Conservation (phyloP, 2,888 invertebrate species). For the Eumerus sabulonum region DNA sequence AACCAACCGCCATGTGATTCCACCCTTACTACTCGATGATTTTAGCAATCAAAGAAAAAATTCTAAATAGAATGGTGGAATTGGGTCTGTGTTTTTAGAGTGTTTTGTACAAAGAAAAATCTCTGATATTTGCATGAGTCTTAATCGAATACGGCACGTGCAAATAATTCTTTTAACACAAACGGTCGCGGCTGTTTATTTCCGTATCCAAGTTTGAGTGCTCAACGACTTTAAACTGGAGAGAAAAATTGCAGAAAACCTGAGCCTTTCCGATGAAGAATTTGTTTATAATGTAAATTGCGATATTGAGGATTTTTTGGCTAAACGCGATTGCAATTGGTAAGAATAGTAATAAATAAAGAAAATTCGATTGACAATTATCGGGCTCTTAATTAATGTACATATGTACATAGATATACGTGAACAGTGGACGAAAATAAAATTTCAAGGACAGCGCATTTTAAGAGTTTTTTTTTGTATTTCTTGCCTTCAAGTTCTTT, state of each 20-base stretch:
- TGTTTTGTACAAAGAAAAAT: constrained; percentile 32
- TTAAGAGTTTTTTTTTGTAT: constrained; percentile 37
- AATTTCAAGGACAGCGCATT: constrained; percentile 58
- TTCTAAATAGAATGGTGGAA: constrained; percentile 63
- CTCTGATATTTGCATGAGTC: constrained; percentile 7
- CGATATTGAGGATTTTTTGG: constrained; percentile 77
- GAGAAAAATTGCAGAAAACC: constrained; percentile 72
- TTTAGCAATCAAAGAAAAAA: constrained; percentile 39
- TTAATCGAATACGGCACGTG: not conserved
- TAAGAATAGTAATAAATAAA: constrained; percentile 71
- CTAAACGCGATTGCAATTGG: constrained; percentile 75
- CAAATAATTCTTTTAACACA: not conserved
- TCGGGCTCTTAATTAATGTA: constrained; percentile 9
- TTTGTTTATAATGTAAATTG: constrained; percentile 78
- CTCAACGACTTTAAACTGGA: constrained; percentile 69
- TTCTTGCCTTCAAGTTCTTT: constrained; percentile 40
- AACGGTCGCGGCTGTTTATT: constrained; percentile 3
- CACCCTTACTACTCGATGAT: constrained; percentile 44
- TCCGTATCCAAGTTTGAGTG: not conserved
- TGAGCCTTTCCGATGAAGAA: constrained; percentile 78
- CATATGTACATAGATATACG: constrained; percentile 20
- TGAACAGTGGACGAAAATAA: constrained; percentile 46
- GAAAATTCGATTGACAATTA: constrained; percentile 11
- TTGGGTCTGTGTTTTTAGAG: constrained; percentile 49
- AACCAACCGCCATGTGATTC: constrained; percentile 10